A percentile compares a stretch with the other conserved stretches of the same genome.
These are phyloP conservation scores for Rallus crepitans DNA, from an alignment of 2,797 vertebrate species.

Conservation along the genomic window DNA sequence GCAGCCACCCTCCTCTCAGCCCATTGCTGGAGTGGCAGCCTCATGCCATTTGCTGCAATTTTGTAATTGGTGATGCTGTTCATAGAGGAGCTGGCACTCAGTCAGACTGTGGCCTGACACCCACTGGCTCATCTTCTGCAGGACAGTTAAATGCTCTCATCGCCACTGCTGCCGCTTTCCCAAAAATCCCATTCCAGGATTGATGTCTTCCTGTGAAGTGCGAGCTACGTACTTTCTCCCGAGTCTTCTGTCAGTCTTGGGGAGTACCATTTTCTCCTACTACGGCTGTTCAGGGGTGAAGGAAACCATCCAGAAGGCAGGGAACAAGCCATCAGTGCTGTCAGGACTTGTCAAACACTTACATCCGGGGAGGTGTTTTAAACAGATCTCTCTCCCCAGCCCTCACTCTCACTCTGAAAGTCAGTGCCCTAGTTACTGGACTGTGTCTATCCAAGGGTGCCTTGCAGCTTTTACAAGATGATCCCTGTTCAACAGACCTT, in stretches of 20 bases:
- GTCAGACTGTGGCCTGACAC: neutral
- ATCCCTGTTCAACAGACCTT: neutral
- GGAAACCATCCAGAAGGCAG: neutral
- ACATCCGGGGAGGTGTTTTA: neutral
- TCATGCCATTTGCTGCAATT: too few relatives aligned
- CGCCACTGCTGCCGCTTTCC: neutral
- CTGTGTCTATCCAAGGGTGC: neutral
- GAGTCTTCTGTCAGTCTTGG: neutral
- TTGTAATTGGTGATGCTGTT: too few relatives aligned
- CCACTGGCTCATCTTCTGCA: neutral
- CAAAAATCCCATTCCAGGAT: neutral
- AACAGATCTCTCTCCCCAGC: neutral
- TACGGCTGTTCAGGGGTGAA: neutral
- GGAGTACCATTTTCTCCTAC: neutral
- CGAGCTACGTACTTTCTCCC: neutral
- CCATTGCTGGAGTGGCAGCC: accelerated
- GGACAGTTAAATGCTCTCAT: neutral
- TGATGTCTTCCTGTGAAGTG: neutral
- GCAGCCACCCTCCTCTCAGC: neutral
- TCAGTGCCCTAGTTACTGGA: neutral
- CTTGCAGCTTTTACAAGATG: neutral
- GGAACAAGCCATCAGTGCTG: neutral
- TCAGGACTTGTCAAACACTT: neutral
- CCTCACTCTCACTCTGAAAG: neutral
- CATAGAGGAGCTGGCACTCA: neutral